A percentile compares a stretch with the other conserved stretches of the same genome.
Evolutionary conservation across 1,140 invertebrate species (phyloP).

Genomic region (Oryzaephilus surinamensis): DNA sequence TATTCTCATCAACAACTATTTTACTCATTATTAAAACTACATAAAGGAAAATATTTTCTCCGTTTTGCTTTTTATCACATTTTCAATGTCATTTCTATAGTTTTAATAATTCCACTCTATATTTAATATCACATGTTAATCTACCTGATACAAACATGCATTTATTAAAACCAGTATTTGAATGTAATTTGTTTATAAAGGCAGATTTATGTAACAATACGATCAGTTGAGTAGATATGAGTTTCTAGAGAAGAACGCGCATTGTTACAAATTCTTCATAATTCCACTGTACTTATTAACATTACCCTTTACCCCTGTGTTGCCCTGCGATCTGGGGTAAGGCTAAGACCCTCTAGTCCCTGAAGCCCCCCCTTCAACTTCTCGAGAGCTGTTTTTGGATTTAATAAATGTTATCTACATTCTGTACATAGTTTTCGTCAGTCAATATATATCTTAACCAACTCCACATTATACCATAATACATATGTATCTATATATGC

Average conservation of each 20-base stretch:
- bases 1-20: too few relatives aligned
- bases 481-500: background rate
- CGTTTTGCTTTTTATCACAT: too few relatives aligned
- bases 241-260: constrained; percentile 12
- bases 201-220: constrained; percentile 10
- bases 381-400: constrained; percentile 20
- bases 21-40: too few relatives aligned
- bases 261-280: constrained; percentile 22
- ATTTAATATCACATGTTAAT: too few relatives aligned
- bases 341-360: constrained; percentile 4
- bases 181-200: constrained; percentile 14
- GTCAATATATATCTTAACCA: constrained; percentile 15
- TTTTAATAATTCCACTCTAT: too few relatives aligned
- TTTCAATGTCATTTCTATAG: too few relatives aligned
- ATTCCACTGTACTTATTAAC: constrained; percentile 22
- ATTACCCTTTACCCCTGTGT: constrained; percentile 9
- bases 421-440: constrained; percentile 23
- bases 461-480: constrained; percentile 2
- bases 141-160: too few relatives aligned
- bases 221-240: constrained; percentile 9
- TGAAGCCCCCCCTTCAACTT: constrained; percentile 9
- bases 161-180: too few relatives aligned
- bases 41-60: too few relatives aligned
- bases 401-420: constrained; percentile 28
- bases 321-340: constrained; percentile 4